These are phyloP conservation scores for Turdus rufiventris DNA, from an alignment of 2,113 vertebrate genomes.

Conservation along the genomic window DNA sequence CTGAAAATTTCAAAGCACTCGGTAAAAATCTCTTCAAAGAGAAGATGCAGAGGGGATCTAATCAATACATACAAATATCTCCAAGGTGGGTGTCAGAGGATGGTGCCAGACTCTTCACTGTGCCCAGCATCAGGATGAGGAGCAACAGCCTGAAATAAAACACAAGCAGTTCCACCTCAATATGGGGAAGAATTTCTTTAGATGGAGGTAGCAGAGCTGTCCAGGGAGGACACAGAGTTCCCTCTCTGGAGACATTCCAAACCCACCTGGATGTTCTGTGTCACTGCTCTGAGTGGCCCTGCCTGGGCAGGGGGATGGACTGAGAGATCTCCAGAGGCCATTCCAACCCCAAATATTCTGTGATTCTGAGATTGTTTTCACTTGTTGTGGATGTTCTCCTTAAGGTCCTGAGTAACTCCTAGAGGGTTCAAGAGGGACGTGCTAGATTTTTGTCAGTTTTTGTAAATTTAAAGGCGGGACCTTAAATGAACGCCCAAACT, in stretches of 20 bases:
- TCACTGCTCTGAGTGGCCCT: background rate
- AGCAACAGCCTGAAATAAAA: fast-evolving
- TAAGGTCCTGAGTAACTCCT: background rate
- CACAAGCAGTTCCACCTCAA: background rate
- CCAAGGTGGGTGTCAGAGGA: background rate
- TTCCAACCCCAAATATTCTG: background rate
- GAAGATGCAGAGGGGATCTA: background rate
- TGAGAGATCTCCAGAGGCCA: background rate
- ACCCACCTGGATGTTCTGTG: background rate
- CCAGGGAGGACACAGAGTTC: background rate
- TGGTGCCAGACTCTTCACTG: background rate
- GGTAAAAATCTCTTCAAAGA: background rate
- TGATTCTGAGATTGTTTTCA: background rate
- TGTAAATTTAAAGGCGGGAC: background rate
- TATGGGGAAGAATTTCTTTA: background rate
- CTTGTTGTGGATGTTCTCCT: background rate
- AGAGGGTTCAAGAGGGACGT: background rate
- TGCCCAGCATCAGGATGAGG: background rate
- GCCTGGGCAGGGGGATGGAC: background rate
- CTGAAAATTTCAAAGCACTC: background rate
- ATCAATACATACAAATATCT: background rate
- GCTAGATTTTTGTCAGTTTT: background rate
- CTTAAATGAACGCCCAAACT: background rate
- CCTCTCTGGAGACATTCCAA: background rate
- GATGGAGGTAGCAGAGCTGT: background rate